Conservation (phyloP, 2,113 vertebrate species). For the Carassius carassius region DNA sequence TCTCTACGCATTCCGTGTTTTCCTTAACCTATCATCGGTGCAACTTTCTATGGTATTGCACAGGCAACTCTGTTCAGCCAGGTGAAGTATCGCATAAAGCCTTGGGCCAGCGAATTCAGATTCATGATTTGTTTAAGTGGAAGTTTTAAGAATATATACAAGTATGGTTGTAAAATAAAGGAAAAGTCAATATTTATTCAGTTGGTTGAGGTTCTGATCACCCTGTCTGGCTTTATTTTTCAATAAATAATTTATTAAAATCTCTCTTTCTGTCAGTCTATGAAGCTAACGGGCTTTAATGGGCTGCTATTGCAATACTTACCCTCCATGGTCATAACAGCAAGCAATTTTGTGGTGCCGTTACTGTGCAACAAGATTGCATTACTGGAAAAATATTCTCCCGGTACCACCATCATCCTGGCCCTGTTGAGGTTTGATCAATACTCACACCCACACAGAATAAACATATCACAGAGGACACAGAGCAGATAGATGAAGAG, state of each 20-base stretch:
- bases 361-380: slow-evolving; percentile 78
- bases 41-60: slow-evolving; percentile 75
- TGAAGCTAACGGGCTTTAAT: slow-evolving; percentile 57
- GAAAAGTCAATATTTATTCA: no score
- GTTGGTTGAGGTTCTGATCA: no score
- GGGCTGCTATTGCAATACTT: slow-evolving; percentile 78
- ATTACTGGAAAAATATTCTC: slow-evolving; percentile 75
- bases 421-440: slow-evolving; percentile 75
- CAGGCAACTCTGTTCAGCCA: slow-evolving; percentile 71
- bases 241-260: not conserved
- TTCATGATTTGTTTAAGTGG: no score
- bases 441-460: slow-evolving; percentile 1
- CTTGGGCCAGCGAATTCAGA: no score
- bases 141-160: no score
- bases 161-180: no score
- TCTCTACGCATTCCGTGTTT: slow-evolving; percentile 69
- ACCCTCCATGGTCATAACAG: slow-evolving; percentile 84
- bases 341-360: slow-evolving; percentile 84
- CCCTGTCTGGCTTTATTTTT: not conserved
- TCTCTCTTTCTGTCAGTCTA: slow-evolving; percentile 19
- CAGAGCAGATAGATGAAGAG: not conserved
- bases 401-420: slow-evolving; percentile 77
- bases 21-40: slow-evolving; percentile 74
- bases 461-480: not conserved
- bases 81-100: slow-evolving; percentile 54